Conservation (phyloP, 2,888 invertebrate genomes). For the Isoperla grammatica region DNA sequence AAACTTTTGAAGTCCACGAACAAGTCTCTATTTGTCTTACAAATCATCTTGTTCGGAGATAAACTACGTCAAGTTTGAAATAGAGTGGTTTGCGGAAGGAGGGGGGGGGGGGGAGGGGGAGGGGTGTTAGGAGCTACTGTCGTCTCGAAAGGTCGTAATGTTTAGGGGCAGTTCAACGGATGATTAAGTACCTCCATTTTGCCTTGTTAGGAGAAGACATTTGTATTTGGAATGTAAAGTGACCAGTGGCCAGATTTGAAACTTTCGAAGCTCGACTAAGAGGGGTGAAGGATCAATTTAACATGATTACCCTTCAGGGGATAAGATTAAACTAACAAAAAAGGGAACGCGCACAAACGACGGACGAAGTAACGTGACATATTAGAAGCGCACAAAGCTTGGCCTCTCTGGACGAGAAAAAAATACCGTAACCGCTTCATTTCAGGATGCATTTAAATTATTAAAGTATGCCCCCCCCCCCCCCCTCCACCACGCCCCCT, state of each 20-base stretch:
- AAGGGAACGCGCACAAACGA: not conserved
- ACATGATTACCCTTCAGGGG: constrained; percentile 15
- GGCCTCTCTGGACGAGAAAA: not conserved
- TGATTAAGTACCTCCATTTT: constrained; percentile 15
- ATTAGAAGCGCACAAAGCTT: not conserved
- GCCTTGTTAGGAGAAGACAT: constrained; percentile 16
- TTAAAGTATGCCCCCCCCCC: no score
- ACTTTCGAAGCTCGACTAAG: not conserved
- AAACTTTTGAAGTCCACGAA: no score
- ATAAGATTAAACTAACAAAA: constrained; percentile 16
- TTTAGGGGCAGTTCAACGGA: constrained; percentile 5
- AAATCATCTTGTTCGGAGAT: no score
- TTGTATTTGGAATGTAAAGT: constrained; percentile 12
- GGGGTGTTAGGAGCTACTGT: not conserved
- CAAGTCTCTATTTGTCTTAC: no score
- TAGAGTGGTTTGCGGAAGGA: no score
- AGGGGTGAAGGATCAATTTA: constrained; percentile 13
- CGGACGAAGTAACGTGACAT: not conserved
- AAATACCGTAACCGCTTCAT: not conserved
- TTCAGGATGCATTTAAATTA: no score
- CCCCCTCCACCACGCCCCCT: no score
- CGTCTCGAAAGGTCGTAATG: not conserved
- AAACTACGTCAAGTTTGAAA: no score
- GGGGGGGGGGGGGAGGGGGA: not conserved
- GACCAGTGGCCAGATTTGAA: constrained; percentile 17